Percentiles rank a stretch among this genome's conserved stretches.
phyloP scores from a whole-genome alignment of 2,113 vertebrate species.

The Paracyprichromis sp. region DNA sequence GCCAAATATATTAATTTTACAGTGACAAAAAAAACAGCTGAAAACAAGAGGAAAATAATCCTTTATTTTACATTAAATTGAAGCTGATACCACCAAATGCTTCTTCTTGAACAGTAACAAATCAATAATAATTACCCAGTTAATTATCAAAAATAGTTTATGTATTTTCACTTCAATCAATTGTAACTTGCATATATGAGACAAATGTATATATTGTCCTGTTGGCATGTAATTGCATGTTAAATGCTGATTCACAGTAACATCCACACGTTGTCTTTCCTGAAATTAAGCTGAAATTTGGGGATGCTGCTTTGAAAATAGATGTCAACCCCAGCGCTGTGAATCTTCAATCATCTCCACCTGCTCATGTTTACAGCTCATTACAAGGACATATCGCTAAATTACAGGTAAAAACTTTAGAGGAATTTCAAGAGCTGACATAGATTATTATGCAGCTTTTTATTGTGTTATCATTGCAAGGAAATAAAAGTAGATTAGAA shows the following conservation, averaged over 20 bases:
- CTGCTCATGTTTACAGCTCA: constrained; percentile 70
- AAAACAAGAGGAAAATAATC: neutral
- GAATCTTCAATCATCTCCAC: constrained; percentile 70
- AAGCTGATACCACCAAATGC: neutral
- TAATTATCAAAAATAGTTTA: neutral
- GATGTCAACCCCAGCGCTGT: constrained; percentile 75
- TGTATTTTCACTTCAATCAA: neutral
- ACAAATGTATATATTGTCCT: neutral
- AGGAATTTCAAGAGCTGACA: neutral
- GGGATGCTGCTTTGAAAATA: constrained; percentile 80
- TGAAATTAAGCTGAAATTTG: constrained; percentile 79
- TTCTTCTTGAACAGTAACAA: neutral
- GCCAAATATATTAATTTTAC: neutral
- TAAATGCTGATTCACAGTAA: neutral
- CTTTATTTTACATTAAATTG: neutral
- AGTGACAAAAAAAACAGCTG: neutral
- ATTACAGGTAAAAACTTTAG: constrained; percentile 80
- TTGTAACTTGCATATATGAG: neutral
- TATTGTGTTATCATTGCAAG: neutral
- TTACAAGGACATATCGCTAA: constrained; percentile 83
- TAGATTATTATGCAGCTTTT: neutral
- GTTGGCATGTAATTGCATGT: neutral
- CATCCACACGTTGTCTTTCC: neutral
- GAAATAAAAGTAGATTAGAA: neutral
- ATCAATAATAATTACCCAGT: neutral